phyloP scores from a whole-genome alignment of 2,888 invertebrate genomes.

The Melitaea athalia region DNA sequence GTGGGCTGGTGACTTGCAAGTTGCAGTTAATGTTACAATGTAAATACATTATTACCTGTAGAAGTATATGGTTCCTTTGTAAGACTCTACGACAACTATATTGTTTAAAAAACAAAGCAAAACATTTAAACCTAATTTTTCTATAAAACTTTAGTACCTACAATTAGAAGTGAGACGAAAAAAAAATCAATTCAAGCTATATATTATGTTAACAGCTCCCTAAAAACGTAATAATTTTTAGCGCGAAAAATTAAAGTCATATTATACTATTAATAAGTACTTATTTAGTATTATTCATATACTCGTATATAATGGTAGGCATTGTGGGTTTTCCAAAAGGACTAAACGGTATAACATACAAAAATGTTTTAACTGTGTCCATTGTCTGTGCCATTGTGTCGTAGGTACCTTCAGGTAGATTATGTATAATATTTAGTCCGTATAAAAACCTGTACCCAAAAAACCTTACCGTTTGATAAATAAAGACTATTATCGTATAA shows the following conservation, averaged over 20 bases:
- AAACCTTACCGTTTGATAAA: not conserved
- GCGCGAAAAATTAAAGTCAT: too few relatives aligned
- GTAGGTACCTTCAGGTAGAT: not conserved
- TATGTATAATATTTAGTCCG: not conserved
- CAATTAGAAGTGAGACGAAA: too few relatives aligned
- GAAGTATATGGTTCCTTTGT: constrained; percentile 14
- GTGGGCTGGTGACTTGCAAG: constrained; percentile 22
- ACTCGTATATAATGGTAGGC: too few relatives aligned
- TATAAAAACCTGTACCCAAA: not conserved
- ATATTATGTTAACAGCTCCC: too few relatives aligned
- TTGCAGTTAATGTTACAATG: constrained; percentile 19
- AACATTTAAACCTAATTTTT: too few relatives aligned
- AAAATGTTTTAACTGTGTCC: not conserved
- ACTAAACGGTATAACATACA: constrained; percentile 16
- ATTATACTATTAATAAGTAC: too few relatives aligned
- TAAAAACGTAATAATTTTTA: too few relatives aligned
- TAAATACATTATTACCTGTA: constrained; percentile 12
- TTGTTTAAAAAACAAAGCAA: not conserved
- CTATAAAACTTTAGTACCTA: too few relatives aligned
- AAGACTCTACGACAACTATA: constrained; percentile 1
- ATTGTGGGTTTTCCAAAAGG: constrained; percentile 20
- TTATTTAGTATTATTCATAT: too few relatives aligned
- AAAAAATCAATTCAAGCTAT: too few relatives aligned
- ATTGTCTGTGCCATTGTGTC: not conserved
- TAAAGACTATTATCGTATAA: not conserved